Evolutionary conservation across 2,113 vertebrate species (phyloP).

Genomic region (Etheostoma spectabile): DNA sequence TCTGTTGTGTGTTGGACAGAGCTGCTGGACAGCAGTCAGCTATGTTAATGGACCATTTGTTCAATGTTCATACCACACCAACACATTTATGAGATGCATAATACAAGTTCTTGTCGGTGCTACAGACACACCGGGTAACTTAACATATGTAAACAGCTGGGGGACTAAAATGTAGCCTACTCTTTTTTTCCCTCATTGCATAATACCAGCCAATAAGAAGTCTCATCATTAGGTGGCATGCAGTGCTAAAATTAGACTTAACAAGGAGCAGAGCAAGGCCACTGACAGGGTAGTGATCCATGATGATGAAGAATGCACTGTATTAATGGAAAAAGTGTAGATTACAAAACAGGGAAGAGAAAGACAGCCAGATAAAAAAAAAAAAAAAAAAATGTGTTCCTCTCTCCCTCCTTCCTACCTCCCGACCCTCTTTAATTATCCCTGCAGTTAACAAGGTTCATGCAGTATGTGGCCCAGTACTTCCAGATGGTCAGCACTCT

Average conservation of each 20-base stretch:
- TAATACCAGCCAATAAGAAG: slow-evolving; percentile 32
- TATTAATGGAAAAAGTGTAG: background rate
- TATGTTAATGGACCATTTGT: slow-evolving; percentile 73
- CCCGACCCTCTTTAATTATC: slow-evolving; percentile 44
- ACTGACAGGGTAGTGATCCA: background rate
- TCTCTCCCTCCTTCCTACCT: slow-evolving; percentile 7
- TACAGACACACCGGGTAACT: slow-evolving; percentile 47
- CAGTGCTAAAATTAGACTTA: slow-evolving; percentile 17
- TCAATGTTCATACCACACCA: slow-evolving; percentile 60
- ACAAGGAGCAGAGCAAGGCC: slow-evolving; percentile 5
- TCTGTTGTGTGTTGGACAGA: slow-evolving; percentile 69
- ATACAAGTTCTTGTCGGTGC: slow-evolving; percentile 37
- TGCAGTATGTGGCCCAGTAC: slow-evolving; percentile 17
- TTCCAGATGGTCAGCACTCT: slow-evolving; percentile 67
- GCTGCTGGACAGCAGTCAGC: slow-evolving; percentile 70
- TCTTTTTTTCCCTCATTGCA: slow-evolving; percentile 9
- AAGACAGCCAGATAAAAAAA: background rate
- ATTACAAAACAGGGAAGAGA: slow-evolving; percentile 15
- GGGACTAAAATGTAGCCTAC: background rate
- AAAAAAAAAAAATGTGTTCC: background rate
- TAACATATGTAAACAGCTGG: slow-evolving; percentile 55
- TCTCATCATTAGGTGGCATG: slow-evolving; percentile 9
- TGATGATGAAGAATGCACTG: background rate
- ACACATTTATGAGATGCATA: slow-evolving; percentile 51
- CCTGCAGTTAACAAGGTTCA: slow-evolving; percentile 43